These are phyloP conservation scores for Zaprionus ornatus DNA, from an alignment of 1,140 invertebrate species.

Conservation along the genomic window DNA sequence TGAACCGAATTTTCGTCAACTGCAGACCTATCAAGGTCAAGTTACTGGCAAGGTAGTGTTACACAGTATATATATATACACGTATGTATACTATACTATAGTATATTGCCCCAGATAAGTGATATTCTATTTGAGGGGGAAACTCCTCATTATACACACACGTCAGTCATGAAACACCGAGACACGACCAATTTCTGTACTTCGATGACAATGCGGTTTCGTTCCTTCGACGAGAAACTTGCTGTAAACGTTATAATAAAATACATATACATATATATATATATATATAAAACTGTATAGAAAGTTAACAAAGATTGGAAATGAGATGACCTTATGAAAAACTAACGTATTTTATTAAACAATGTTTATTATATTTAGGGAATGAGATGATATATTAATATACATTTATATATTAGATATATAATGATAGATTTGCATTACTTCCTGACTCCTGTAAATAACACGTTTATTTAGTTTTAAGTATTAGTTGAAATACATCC, in stretches of 20 bases:
- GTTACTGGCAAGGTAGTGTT: background rate
- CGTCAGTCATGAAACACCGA: background rate
- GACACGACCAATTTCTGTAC: conserved; percentile 1
- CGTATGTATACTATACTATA: background rate
- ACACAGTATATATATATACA: background rate
- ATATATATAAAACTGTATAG: conserved; percentile 53
- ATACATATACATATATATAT: no score
- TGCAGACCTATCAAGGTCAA: background rate
- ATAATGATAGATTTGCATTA: conserved; percentile 34
- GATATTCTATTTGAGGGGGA: background rate
- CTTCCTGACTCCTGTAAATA: conserved; percentile 28
- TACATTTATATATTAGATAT: conserved; percentile 10
- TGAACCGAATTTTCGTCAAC: conserved; percentile 3
- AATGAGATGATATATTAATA: background rate
- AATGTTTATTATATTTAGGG: no score
- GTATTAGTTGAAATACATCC: conserved; percentile 47
- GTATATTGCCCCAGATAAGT: background rate
- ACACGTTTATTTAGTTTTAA: conserved; percentile 35
- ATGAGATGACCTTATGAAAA: conserved; percentile 14
- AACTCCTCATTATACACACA: no score
- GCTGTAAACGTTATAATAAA: background rate
- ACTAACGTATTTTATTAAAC: no score
- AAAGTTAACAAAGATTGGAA: conserved; percentile 57
- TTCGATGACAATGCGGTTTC: conserved; percentile 23
- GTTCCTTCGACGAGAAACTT: conserved; percentile 30